Evolutionary conservation across 2,113 vertebrate genomes (phyloP).

Genomic region (Nerophis ophidion): DNA sequence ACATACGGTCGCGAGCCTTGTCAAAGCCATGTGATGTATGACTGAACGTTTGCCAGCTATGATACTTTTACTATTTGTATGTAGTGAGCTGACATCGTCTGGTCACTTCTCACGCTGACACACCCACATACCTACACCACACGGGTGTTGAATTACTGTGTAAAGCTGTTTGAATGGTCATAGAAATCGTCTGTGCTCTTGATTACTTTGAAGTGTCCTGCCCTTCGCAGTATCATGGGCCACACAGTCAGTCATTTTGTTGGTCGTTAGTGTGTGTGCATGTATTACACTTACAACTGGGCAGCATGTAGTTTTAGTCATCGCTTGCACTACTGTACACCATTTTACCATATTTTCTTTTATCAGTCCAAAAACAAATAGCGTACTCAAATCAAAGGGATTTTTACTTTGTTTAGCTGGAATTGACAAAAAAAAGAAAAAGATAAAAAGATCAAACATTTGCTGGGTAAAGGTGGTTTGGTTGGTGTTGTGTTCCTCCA

Average conservation of each 20-base stretch:
- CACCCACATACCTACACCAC: conserved; percentile 23
- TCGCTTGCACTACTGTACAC: not conserved
- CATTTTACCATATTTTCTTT: not conserved
- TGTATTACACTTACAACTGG: conserved; percentile 3
- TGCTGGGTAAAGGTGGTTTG: too few species aligned
- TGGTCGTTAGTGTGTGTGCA: conserved; percentile 10
- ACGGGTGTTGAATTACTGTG: conserved; percentile 68
- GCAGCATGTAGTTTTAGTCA: conserved; percentile 36
- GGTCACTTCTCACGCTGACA: conserved; percentile 7
- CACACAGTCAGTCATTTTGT: conserved; percentile 51
- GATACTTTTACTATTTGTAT: not conserved
- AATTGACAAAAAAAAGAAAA: too few species aligned
- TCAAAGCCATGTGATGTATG: conserved; percentile 5
- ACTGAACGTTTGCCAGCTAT: not conserved
- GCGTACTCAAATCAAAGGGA: too few species aligned
- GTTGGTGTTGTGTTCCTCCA: too few species aligned
- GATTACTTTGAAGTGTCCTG: conserved; percentile 65
- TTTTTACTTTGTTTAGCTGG: conserved; percentile 37
- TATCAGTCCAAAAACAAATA: not conserved
- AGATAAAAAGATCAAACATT: too few species aligned
- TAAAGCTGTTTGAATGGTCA: conserved; percentile 56
- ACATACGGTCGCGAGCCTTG: not conserved
- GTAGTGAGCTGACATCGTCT: conserved; percentile 1
- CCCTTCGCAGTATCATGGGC: conserved; percentile 52
- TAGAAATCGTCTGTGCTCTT: conserved; percentile 60